A percentile compares a stretch with the other conserved stretches of the same genome.
phyloP scores from a whole-genome alignment of 2,113 vertebrate genomes.

The Xyrauchen texanus region DNA sequence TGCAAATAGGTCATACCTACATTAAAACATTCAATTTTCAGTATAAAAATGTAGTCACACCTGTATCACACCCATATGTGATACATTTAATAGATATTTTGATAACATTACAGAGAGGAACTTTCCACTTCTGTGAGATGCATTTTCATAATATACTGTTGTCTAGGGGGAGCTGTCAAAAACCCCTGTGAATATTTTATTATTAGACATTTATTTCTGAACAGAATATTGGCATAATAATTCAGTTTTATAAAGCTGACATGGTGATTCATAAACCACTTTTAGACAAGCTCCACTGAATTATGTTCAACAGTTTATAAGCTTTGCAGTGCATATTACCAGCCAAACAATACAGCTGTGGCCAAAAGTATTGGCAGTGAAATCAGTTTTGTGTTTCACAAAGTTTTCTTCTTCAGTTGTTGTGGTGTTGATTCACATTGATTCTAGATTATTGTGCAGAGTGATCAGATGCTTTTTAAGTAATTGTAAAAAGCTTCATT shows the following conservation, averaged over 20 bases:
- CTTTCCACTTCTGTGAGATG: not conserved
- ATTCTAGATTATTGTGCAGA: too few species aligned
- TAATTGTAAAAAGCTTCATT: too few species aligned
- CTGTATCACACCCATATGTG: not conserved
- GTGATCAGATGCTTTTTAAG: too few species aligned
- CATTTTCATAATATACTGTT: not conserved
- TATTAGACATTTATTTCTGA: not conserved
- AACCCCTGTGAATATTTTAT: not conserved
- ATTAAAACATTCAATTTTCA: conserved; percentile 12
- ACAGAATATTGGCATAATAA: too few species aligned
- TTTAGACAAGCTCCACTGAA: not conserved
- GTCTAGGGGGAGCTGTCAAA: not conserved
- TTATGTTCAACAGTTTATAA: not conserved
- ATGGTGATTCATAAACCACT: conserved; percentile 1
- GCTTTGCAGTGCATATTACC: conserved; percentile 6
- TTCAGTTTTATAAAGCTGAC: not conserved
- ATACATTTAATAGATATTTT: conserved; percentile 11
- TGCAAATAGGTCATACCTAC: conserved; percentile 10
- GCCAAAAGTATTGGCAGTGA: too few species aligned
- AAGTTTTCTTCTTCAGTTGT: too few species aligned
- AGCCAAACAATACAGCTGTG: not conserved
- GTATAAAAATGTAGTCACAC: not conserved
- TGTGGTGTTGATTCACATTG: too few species aligned
- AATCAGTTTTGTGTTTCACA: too few species aligned
- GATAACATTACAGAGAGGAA: not conserved